Conservation (phyloP, 1,140 invertebrate genomes). For the Sycophaga agraensis region DNA sequence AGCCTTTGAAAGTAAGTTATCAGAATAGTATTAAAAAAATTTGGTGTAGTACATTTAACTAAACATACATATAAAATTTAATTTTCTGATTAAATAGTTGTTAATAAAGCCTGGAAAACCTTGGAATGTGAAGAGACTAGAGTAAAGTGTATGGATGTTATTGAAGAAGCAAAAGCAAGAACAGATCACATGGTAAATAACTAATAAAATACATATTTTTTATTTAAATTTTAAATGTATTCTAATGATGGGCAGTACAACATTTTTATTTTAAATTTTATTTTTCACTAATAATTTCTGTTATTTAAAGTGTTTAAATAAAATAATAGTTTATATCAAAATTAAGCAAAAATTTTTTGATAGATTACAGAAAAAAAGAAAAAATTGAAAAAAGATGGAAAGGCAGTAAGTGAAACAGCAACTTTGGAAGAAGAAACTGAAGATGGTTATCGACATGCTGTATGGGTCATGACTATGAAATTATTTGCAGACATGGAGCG, state of each 20-base stretch:
- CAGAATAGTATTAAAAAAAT: background rate
- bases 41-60: background rate
- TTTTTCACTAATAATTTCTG: background rate
- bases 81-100: conserved; percentile 61
- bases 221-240: background rate
- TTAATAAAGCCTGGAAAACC: conserved; percentile 95
- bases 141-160: conserved; percentile 93
- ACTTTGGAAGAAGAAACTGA: conserved; percentile 93
- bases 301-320: no score
- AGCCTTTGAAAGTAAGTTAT: conserved; percentile 78
- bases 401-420: conserved; percentile 60
- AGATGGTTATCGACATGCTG: conserved; percentile 87
- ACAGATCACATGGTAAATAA: conserved; percentile 87
- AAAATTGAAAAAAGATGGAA: conserved; percentile 92
- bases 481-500: conserved; percentile 96
- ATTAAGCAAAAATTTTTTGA: conserved; percentile 32
- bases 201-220: background rate
- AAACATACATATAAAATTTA: background rate
- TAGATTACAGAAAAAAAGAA: conserved; percentile 93
- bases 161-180: conserved; percentile 93
- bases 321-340: background rate
- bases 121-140: conserved; percentile 93
- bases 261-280: background rate
- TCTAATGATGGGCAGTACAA: background rate
- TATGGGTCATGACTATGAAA: conserved; percentile 98